A percentile compares a stretch with the other conserved stretches of the same genome.
Evolutionary conservation across 2,888 invertebrate genomes (phyloP).

Genomic region (Crossocerus cetratus): DNA sequence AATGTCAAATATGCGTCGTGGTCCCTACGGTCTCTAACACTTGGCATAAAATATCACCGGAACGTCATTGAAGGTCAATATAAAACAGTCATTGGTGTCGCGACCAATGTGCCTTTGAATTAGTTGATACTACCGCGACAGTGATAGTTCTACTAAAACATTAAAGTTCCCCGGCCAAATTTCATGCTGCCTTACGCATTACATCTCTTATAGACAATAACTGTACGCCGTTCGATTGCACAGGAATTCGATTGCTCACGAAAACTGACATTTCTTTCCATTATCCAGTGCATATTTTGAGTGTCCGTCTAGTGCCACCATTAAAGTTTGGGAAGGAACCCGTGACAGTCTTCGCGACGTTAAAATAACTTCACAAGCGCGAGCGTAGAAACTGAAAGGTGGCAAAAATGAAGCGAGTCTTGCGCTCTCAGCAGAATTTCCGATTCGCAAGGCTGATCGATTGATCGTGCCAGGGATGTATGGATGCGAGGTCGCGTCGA

Average conservation of each 20-base stretch:
- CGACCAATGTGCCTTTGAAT: slow-evolving; percentile 1
- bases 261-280: not conserved
- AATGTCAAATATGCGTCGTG: slow-evolving; percentile 55
- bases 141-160: too few relatives aligned
- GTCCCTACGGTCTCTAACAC: slow-evolving; percentile 48
- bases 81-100: slow-evolving; percentile 30
- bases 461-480: slow-evolving; percentile 44
- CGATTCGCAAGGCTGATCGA: slow-evolving; percentile 40
- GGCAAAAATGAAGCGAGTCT: too few relatives aligned
- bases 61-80: slow-evolving; percentile 51
- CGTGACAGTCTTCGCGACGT: not conserved
- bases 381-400: too few relatives aligned
- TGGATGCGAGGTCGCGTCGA: slow-evolving; percentile 52
- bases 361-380: not conserved
- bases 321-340: too few relatives aligned
- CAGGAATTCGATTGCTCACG: too few relatives aligned
- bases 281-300: too few relatives aligned
- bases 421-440: too few relatives aligned
- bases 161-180: slow-evolving; percentile 19
- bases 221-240: too few relatives aligned
- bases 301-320: too few relatives aligned
- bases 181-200: not conserved
- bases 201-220: too few relatives aligned
- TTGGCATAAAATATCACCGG: slow-evolving; percentile 51
- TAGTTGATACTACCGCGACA: slow-evolving; percentile 21